Conservation (phyloP, 2,113 vertebrate genomes). For the Aepyceros melampus region DNA sequence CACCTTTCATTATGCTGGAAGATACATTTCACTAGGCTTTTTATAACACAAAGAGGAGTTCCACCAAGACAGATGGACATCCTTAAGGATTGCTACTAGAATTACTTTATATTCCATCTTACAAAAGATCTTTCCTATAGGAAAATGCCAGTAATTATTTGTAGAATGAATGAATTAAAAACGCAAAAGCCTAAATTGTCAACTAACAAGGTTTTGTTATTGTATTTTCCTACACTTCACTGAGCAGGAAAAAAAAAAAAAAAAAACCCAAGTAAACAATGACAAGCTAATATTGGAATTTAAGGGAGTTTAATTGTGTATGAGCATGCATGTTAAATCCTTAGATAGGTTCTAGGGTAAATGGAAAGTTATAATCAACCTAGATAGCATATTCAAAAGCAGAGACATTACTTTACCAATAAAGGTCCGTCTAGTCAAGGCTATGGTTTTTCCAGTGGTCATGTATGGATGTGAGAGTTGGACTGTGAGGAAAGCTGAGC, state of each 20-base stretch:
- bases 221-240: not conserved
- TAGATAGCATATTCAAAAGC: not conserved
- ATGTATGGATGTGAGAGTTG: not conserved
- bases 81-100: not conserved
- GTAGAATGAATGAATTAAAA: slow-evolving; percentile 17
- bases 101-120: not conserved
- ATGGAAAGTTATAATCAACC: not conserved
- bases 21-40: not conserved
- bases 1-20: accelerated
- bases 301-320: not conserved
- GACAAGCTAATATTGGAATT: not conserved
- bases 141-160: not conserved
- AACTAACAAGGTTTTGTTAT: not conserved
- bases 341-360: not conserved
- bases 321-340: not conserved
- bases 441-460: not conserved
- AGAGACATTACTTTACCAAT: too few species aligned
- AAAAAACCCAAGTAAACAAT: not conserved
- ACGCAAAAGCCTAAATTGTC: not conserved
- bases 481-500: not conserved
- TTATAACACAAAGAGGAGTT: not conserved
- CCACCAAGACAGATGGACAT: not conserved
- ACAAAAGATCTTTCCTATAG: not conserved
- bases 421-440: not conserved
- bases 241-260: not conserved